A percentile compares a stretch with the other conserved stretches of the same genome.
Evolutionary conservation across 2,113 vertebrate species (phyloP).

Genomic region (Condylura cristata): DNA sequence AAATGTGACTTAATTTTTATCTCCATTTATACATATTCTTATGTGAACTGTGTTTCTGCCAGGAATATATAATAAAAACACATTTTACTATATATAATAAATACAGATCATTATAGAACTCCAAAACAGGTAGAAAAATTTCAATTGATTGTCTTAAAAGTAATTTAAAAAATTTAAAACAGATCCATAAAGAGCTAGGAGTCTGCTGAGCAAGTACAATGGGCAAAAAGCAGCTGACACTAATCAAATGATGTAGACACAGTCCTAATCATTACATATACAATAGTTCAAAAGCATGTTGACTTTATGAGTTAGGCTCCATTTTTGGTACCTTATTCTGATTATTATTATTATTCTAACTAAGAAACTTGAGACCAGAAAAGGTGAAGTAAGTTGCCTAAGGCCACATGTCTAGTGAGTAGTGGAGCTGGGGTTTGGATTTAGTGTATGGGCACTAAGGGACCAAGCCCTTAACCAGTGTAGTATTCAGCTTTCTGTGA

Average conservation of each 20-base stretch:
- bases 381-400: neutral
- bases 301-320: neutral
- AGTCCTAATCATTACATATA: neutral
- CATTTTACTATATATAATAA: too few relatives aligned
- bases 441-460: neutral
- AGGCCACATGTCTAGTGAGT: neutral
- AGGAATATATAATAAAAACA: slow-evolving; percentile 15
- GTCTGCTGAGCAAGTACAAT: neutral
- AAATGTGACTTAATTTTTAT: neutral
- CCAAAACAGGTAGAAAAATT: slow-evolving; percentile 6
- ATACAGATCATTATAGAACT: neutral
- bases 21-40: neutral
- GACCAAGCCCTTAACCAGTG: neutral
- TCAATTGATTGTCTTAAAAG: neutral
- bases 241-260: neutral
- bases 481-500: neutral
- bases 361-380: neutral
- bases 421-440: neutral
- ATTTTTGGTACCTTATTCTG: slow-evolving; percentile 24
- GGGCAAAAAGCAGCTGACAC: slow-evolving; percentile 9
- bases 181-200: neutral
- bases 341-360: slow-evolving; percentile 7
- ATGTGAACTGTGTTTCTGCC: neutral
- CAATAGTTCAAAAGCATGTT: neutral
- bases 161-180: slow-evolving; percentile 35